Conservation (phyloP, 2,113 vertebrate genomes). For the Corynorhinus townsendii region DNA sequence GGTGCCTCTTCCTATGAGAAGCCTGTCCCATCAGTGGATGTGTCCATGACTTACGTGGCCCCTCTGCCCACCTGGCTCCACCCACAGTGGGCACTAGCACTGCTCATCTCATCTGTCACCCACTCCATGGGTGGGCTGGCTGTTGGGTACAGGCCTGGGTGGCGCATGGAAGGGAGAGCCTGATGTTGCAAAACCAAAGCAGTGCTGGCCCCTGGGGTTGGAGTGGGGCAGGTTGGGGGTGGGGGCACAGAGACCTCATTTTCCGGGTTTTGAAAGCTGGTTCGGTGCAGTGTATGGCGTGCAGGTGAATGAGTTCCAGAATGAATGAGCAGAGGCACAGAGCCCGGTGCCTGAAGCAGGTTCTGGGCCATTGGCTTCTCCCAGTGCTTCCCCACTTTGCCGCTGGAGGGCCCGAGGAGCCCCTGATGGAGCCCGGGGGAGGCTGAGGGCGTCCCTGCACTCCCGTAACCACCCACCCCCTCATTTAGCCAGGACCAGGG, state of each 20-base stretch:
- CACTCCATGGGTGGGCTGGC: fast-evolving
- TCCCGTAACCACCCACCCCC: not conserved
- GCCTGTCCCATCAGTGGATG: fast-evolving
- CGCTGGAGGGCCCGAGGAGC: not conserved
- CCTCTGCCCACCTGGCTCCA: fast-evolving
- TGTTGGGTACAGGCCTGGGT: not conserved
- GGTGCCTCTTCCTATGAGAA: not conserved
- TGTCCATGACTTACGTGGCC: fast-evolving
- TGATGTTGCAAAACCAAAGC: fast-evolving
- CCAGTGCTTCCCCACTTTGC: not conserved
- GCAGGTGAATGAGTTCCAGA: fast-evolving
- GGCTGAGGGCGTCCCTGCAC: not conserved
- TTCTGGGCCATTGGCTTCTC: not conserved
- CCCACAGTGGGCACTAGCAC: fast-evolving
- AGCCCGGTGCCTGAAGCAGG: not conserved
- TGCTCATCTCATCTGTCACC: fast-evolving
- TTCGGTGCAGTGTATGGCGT: fast-evolving
- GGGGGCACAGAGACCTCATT: not conserved
- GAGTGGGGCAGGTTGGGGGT: fast-evolving
- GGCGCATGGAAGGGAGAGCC: fast-evolving
- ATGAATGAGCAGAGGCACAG: fast-evolving
- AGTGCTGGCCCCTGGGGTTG: too few species aligned
- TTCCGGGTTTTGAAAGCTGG: fast-evolving
- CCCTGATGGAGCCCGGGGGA: fast-evolving
- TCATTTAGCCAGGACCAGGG: not conserved